Evolutionary conservation across 2,888 invertebrate genomes (phyloP).

Genomic region (Lepidocyrtinus sp.): DNA sequence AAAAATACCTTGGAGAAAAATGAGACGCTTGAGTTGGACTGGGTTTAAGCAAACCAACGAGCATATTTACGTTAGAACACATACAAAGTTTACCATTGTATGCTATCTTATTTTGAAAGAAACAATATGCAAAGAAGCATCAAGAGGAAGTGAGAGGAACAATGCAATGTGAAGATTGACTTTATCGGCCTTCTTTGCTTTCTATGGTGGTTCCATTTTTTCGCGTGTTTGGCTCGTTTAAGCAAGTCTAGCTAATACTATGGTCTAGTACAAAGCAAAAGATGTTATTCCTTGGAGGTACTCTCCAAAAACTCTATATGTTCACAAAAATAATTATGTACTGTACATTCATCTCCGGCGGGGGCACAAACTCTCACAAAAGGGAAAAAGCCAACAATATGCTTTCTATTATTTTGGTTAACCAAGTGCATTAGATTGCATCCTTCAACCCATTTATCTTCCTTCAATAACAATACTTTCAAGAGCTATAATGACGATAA

Average conservation of each 20-base stretch:
- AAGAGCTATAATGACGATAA: slow-evolving; percentile 9
- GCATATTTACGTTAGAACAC: background rate
- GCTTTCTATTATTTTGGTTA: slow-evolving; percentile 9
- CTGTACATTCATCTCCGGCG: background rate
- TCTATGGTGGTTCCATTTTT: too few species aligned
- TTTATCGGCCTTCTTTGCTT: slow-evolving; percentile 55
- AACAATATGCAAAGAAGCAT: background rate
- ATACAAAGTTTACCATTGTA: too few species aligned
- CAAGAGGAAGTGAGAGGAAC: slow-evolving; percentile 33
- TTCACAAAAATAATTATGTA: background rate
- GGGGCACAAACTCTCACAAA: background rate
- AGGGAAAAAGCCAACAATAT: slow-evolving; percentile 9
- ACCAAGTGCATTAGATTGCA: slow-evolving; percentile 40
- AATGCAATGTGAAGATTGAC: slow-evolving; percentile 60
- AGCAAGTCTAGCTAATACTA: too few species aligned
- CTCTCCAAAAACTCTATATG: too few species aligned
- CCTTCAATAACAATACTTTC: slow-evolving; percentile 17
- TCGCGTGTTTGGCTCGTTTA: too few species aligned
- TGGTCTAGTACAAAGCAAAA: too few species aligned
- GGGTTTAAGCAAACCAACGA: background rate
- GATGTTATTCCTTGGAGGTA: too few species aligned
- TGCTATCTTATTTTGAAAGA: background rate
- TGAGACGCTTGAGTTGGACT: background rate
- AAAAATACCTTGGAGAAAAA: slow-evolving; percentile 3
- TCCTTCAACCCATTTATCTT: slow-evolving; percentile 42